Evolutionary conservation across 2,888 invertebrate species (phyloP).

Genomic region (Spilosoma lubricipeda): DNA sequence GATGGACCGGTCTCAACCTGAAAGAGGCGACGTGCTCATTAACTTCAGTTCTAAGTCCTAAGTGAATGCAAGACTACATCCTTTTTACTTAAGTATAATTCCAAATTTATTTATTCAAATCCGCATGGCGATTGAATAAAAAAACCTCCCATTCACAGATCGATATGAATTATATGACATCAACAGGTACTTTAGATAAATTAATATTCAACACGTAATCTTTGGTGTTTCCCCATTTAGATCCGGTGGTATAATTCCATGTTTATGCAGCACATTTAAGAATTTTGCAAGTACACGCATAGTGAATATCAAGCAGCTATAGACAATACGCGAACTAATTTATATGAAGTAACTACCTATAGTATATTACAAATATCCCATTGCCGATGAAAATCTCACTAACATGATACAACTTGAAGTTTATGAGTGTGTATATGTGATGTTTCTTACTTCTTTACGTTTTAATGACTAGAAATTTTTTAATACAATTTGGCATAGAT

Average conservation of each 20-base stretch:
- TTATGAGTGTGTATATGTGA: no score
- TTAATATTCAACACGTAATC: conserved; percentile 31
- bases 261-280: neutral
- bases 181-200: conserved; percentile 18
- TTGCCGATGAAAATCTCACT: no score
- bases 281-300: neutral
- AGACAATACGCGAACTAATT: neutral
- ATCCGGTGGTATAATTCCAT: conserved; percentile 40
- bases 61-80: neutral
- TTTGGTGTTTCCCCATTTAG: conserved; percentile 40
- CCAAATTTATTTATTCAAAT: conserved; percentile 4
- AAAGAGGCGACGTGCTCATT: neutral
- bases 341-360: neutral
- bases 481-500: neutral
- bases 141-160: neutral
- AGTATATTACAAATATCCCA: no score
- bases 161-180: conserved; percentile 27
- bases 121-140: conserved; percentile 4
- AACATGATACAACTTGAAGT: no score
- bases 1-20: neutral
- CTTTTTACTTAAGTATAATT: neutral
- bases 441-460: no score
- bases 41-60: neutral
- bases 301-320: neutral
- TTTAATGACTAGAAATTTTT: no score